Evolutionary conservation across 2,113 vertebrate genomes (phyloP).

Genomic region (Entelurus aequoreus): DNA sequence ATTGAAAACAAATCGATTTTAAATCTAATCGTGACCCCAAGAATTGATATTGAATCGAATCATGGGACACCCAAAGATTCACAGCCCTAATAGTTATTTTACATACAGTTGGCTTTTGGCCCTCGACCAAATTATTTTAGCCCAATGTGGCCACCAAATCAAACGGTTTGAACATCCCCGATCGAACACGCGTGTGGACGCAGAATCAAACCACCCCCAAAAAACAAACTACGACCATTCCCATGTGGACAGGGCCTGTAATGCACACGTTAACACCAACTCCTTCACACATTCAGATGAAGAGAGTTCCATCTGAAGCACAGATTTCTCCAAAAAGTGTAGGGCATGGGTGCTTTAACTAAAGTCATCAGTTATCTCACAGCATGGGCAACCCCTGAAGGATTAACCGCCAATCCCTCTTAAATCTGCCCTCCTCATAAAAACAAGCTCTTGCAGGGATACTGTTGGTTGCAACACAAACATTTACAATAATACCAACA

Average conservation of each 20-base stretch:
- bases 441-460: constrained; percentile 41
- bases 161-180: too few relatives aligned
- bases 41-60: too few relatives aligned
- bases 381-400: constrained; percentile 37
- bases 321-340: constrained; percentile 16
- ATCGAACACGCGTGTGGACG: too few relatives aligned
- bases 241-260: background rate
- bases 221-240: background rate
- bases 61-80: too few relatives aligned
- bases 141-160: too few relatives aligned
- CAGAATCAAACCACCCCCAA: too few relatives aligned
- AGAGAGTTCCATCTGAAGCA: background rate
- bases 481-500: constrained; percentile 50
- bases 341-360: constrained; percentile 25
- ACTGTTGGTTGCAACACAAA: constrained; percentile 32
- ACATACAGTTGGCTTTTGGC: too few relatives aligned
- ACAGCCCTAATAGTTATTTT: too few relatives aligned
- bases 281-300: background rate
- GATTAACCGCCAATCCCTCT: constrained; percentile 51
- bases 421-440: constrained; percentile 48
- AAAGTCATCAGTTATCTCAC: constrained; percentile 49
- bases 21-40: too few relatives aligned
- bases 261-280: background rate
- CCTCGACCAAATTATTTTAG: too few relatives aligned
- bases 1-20: too few relatives aligned